phyloP scores from a whole-genome alignment of 2,797 vertebrate genomes.

The Acomys russatus region DNA sequence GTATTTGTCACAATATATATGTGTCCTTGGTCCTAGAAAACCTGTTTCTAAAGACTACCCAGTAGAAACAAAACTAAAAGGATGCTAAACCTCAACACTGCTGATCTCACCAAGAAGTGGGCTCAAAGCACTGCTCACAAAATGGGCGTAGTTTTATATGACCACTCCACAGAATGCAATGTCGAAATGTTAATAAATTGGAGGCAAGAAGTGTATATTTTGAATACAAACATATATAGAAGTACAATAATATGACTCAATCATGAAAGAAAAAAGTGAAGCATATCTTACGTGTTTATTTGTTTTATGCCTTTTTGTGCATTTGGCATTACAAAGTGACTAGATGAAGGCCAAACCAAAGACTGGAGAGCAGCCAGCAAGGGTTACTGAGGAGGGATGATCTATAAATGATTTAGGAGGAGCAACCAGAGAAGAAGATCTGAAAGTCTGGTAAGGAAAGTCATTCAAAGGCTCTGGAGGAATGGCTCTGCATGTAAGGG shows the following conservation, averaged over 20 bases:
- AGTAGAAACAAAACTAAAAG: neutral
- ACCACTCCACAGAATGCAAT: neutral
- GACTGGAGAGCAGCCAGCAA: neutral
- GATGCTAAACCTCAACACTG: neutral
- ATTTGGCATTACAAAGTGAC: neutral
- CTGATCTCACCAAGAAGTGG: neutral
- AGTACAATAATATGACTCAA: neutral
- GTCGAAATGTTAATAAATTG: neutral
- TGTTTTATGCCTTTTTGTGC: neutral
- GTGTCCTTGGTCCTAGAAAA: neutral
- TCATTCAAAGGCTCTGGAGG: neutral
- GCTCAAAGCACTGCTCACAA: neutral
- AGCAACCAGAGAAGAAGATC: neutral
- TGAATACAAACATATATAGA: slow-evolving; percentile 1
- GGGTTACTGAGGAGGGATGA: neutral
- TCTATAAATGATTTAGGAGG: neutral
- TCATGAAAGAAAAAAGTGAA: neutral
- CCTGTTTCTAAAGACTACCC: neutral
- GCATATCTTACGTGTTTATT: neutral
- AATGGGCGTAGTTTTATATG: neutral
- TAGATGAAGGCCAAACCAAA: neutral
- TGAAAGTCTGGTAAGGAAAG: neutral
- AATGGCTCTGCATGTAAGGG: neutral
- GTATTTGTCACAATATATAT: neutral
- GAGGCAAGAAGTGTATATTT: neutral